Base-by-base conservation (phyloP, 2,888 invertebrate species). In the Pyrgus malvae region DNA sequence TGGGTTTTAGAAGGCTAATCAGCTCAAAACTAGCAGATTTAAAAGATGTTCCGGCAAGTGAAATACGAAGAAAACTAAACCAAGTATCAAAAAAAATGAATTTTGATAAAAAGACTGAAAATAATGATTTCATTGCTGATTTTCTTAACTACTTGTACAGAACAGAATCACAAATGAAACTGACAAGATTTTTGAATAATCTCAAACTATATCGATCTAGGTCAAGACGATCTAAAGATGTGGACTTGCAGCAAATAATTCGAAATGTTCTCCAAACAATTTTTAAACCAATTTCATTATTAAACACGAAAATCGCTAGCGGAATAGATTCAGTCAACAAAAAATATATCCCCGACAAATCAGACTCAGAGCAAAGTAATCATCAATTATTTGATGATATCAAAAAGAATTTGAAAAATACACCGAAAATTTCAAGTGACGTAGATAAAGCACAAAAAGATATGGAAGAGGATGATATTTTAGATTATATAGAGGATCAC, bases 131-230 rank as follows among this genome's bases (percentile, higher is more conserved):
- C 3, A 23, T 80, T 0, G 2, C 74, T 0, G 57, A 67, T 40
- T 74, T 73, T 12, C 51, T 80, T 0, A 72, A 84, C 59, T 69
- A 75, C 0, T 57, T 81, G 7, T 81, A 77, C 46, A 60, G 41
- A 21, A 56, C 55, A 2, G 65, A 70, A 4, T 49, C 67, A 0
- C 50, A 48, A 1, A 7, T 37, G 0, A 71, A 72, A 41, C 61
- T 83, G 0, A 41, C 48, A 1, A 60, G 38, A 0, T 50, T 78
- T 7, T 38, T 81, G 6, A 48, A 61, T 0, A 61, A 72, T 9
- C 37, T 83, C 0, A 57, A 72, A 3, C 35, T 58, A 0, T 79
- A 74, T 23, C 64, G 66, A 1, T 48, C 27, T 0, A 68, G 67
- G 57, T 46, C 60, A 0, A 66, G 65, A 38, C 58, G 67, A 14